Percentiles rank a stretch among this genome's conserved stretches.
phyloP scores from a whole-genome alignment of 2,888 invertebrate genomes.

The Ecliptopera silaceata region DNA sequence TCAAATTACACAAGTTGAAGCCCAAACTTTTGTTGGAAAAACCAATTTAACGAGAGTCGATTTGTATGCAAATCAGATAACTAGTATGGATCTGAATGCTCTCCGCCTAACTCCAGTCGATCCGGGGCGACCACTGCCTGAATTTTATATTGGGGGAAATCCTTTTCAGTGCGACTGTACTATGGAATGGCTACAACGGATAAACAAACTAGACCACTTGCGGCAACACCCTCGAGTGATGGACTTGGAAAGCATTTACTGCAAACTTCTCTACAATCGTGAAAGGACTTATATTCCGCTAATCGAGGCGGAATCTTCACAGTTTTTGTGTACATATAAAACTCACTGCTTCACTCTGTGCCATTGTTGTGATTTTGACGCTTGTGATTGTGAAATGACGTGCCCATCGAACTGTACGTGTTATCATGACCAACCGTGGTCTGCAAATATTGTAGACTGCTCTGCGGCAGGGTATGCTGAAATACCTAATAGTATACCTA shows the following conservation, averaged over 20 bases:
- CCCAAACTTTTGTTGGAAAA: slow-evolving; percentile 95
- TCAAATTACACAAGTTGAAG: slow-evolving; percentile 91
- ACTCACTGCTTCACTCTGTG: slow-evolving; percentile 97
- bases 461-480: slow-evolving; percentile 90
- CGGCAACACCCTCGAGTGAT: slow-evolving; percentile 95
- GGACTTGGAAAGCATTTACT: slow-evolving; percentile 95
- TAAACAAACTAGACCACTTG: slow-evolving; percentile 92
- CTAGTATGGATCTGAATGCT: slow-evolving; percentile 94
- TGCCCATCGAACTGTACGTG: slow-evolving; percentile 97
- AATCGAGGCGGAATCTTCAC: slow-evolving; percentile 92
- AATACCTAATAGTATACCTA: slow-evolving; percentile 94
- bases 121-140: slow-evolving; percentile 89
- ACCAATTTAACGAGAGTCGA: slow-evolving; percentile 94
- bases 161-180: slow-evolving; percentile 97
- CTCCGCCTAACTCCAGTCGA: slow-evolving; percentile 91
- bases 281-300: slow-evolving; percentile 93
- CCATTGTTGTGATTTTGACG: slow-evolving; percentile 98
- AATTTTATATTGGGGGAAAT: slow-evolving; percentile 97
- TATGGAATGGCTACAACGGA: slow-evolving; percentile 97
- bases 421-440: slow-evolving; percentile 97
- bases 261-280: slow-evolving; percentile 92
- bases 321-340: slow-evolving; percentile 96
- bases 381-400: slow-evolving; percentile 98
- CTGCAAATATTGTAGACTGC: slow-evolving; percentile 96
- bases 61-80: slow-evolving; percentile 95